phyloP scores from a whole-genome alignment of 2,888 invertebrate species.

The Drosophila atripex region DNA sequence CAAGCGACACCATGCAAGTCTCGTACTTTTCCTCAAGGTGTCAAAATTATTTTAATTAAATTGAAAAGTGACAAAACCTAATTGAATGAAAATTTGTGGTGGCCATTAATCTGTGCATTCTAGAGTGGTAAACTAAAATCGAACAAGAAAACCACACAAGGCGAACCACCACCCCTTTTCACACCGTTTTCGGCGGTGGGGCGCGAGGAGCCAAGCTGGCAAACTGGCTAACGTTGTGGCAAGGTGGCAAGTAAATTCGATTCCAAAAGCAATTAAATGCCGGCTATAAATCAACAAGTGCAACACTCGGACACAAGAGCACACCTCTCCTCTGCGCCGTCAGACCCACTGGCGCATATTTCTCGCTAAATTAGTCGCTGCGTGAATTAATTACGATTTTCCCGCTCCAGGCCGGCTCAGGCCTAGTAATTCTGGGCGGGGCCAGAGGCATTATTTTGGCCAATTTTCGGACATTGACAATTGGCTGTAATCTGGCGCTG shows the following conservation, averaged over 20 bases:
- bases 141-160: conserved; percentile 27
- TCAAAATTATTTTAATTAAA: conserved; percentile 48
- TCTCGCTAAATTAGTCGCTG: conserved; percentile 68
- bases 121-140: conserved; percentile 15
- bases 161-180: conserved; percentile 29
- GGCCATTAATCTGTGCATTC: conserved; percentile 61
- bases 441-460: conserved; percentile 37
- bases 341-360: conserved; percentile 45
- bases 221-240: not conserved
- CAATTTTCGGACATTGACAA: conserved; percentile 56
- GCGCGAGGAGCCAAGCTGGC: not conserved
- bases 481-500: conserved; percentile 44
- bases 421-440: conserved; percentile 58
- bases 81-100: conserved; percentile 72
- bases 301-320: conserved; percentile 57
- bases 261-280: conserved; percentile 80
- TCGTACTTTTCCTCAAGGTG: conserved; percentile 31
- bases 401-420: conserved; percentile 17
- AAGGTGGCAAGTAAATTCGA: conserved; percentile 60
- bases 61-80: conserved; percentile 66
- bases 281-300: conserved; percentile 79
- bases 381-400: conserved; percentile 67
- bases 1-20: conserved; percentile 6
- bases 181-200: conserved; percentile 8
- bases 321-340: conserved; percentile 52